Percentiles rank a stretch among this genome's conserved stretches.
These are phyloP conservation scores for Pinna nobilis DNA, from an alignment of 1,140 invertebrate genomes.

Conservation along the genomic window DNA sequence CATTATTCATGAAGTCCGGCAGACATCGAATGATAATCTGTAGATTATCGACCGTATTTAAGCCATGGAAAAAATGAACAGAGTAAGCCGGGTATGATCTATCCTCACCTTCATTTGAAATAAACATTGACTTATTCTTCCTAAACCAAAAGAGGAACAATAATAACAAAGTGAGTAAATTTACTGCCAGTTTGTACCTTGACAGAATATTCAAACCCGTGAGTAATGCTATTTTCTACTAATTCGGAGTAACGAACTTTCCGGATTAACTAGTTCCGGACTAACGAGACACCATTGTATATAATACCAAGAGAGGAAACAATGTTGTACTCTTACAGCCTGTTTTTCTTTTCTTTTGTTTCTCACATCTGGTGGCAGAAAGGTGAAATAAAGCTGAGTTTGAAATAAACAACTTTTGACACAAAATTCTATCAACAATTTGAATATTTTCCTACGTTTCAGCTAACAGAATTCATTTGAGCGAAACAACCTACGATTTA, in stretches of 20 bases:
- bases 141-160: not conserved
- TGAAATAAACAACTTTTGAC: not conserved
- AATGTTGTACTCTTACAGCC: not conserved
- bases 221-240: not conserved
- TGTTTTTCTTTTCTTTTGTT: not conserved
- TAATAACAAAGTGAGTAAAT: too few relatives aligned
- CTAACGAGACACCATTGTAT: not conserved
- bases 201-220: not conserved
- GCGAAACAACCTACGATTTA: slow-evolving; percentile 27
- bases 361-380: slow-evolving; percentile 83
- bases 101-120: too few relatives aligned
- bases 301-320: too few relatives aligned
- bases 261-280: too few relatives aligned
- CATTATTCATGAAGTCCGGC: too few relatives aligned
- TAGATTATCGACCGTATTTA: not conserved
- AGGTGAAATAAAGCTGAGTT: not conserved
- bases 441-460: not conserved
- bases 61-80: not conserved
- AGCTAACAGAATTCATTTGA: slow-evolving; percentile 41
- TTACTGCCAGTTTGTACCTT: not conserved
- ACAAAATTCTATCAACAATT: not conserved
- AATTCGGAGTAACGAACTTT: too few relatives aligned
- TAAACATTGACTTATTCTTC: too few relatives aligned
- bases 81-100: too few relatives aligned
- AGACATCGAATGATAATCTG: too few relatives aligned